These are phyloP conservation scores for Macrosoma leucophasiata DNA, from an alignment of 2,888 invertebrate species.

Conservation along the genomic window DNA sequence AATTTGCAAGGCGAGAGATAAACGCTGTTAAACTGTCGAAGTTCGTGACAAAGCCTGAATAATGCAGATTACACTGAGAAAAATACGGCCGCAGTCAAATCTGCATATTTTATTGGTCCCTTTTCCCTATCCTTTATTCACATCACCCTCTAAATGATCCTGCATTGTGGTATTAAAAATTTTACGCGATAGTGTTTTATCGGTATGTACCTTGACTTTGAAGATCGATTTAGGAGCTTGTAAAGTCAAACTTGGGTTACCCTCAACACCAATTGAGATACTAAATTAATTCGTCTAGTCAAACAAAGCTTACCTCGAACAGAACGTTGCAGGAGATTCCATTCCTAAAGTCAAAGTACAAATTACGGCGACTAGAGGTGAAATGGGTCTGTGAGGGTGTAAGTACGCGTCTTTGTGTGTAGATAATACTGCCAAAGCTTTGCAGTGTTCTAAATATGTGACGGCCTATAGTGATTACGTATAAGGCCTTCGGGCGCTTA, in stretches of 20 bases:
- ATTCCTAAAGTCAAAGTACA: slow-evolving; percentile 43
- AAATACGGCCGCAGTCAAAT: slow-evolving; percentile 74
- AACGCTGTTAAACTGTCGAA: slow-evolving; percentile 77
- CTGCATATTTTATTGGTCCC: slow-evolving; percentile 74
- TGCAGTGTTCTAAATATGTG: slow-evolving; percentile 39
- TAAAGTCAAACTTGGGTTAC: slow-evolving; percentile 1
- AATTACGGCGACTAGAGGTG: slow-evolving; percentile 40
- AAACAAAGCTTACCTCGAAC: slow-evolving; percentile 29
- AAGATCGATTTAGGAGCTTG: too few relatives aligned
- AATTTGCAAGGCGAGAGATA: slow-evolving; percentile 76
- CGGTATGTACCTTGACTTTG: too few relatives aligned
- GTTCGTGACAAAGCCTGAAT: slow-evolving; percentile 76
- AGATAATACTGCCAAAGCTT: slow-evolving; percentile 34
- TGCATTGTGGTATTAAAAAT: slow-evolving; percentile 6
- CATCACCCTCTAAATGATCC: slow-evolving; percentile 43
- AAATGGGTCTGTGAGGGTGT: slow-evolving; percentile 29
- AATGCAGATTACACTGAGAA: slow-evolving; percentile 75
- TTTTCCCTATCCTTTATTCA: slow-evolving; percentile 54
- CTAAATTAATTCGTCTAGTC: slow-evolving; percentile 38
- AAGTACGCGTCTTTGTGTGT: slow-evolving; percentile 37
- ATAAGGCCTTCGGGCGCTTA: slow-evolving; percentile 42
- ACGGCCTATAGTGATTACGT: slow-evolving; percentile 38
- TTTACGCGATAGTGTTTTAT: too few relatives aligned
- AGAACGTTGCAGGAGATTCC: slow-evolving; percentile 30
- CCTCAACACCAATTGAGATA: slow-evolving; percentile 20